These are phyloP conservation scores for Machimus atricapillus DNA, from an alignment of 2,888 invertebrate genomes.

Conservation along the genomic window DNA sequence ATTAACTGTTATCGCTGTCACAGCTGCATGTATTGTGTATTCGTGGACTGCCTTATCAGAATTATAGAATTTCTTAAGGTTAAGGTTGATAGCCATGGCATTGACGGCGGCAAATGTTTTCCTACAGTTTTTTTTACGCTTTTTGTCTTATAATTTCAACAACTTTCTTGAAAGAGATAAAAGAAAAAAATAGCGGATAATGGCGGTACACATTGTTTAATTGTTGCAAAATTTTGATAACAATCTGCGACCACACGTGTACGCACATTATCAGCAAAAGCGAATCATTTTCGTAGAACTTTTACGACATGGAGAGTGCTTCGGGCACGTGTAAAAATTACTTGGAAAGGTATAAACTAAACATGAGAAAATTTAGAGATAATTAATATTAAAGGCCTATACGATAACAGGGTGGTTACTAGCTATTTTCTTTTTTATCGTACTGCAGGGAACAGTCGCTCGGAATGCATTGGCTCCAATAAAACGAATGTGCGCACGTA, in stretches of 20 bases:
- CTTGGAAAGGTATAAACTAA: not conserved
- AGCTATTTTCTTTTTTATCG: not conserved
- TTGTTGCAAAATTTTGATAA: not conserved
- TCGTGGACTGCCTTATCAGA: slow-evolving; percentile 6
- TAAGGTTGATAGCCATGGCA: slow-evolving; percentile 31
- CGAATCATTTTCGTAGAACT: not conserved
- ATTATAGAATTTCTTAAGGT: slow-evolving; percentile 17
- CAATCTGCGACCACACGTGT: not conserved
- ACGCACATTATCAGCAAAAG: not conserved
- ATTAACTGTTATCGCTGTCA: slow-evolving; percentile 23
- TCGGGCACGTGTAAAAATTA: not conserved
- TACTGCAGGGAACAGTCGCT: not conserved
- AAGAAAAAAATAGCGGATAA: not conserved
- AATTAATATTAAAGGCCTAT: not conserved
- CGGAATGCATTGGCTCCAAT: not conserved
- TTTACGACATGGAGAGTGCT: not conserved
- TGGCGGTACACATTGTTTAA: slow-evolving; percentile 16
- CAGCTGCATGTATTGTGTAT: not conserved
- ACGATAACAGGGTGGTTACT: not conserved
- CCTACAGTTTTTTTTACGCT: not conserved
- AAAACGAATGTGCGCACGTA: not conserved
- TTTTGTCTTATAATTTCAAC: not conserved
- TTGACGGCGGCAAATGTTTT: slow-evolving; percentile 15
- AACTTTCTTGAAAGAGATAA: slow-evolving; percentile 2
- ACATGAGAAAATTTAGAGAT: not conserved